Evolutionary conservation across 2,888 invertebrate species (phyloP), one percentile per base, ranked within the genome.

Genomic region (Melipona beecheii): DNA sequence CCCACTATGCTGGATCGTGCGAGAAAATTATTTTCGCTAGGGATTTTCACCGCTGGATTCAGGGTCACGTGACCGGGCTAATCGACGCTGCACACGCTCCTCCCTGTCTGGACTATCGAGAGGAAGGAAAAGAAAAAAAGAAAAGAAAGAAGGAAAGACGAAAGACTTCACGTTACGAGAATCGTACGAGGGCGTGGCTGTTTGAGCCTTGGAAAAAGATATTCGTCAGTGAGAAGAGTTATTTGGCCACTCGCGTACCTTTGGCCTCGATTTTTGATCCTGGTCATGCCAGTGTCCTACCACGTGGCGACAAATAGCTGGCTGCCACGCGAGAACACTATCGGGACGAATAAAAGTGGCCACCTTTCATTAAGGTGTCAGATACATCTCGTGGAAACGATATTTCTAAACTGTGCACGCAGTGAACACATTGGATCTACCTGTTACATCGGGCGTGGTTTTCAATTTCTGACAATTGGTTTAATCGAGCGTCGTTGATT

Each of bases 321-420:
- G 31, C 36, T 36, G 68, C 75, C 82, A 78, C 78, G 84, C 78
- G 75, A 84, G 58, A 82, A 62, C 58, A 54, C 75, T 75, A 78
- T 82, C 62, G 72, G 71, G 24, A 56, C 43, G 71, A 27, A 74
- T 77, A 58, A 65, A 74, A 31, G 36, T 27, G 70, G 69, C 36
- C 31, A 74, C 52, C 78, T 73, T 69, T 76, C 80, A 58, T 81
- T 74, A 78, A 43, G 21, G 21, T 36, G 13, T 36, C 24, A n/a
- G 50, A 65, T 24, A 54, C 65, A 70, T 70, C 36, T 62, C 31
- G 49, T 19, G 13, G 31, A 19, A 49, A 58, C 60, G 27, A 71
- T n/a, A 43, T 66, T 66, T 66, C 6, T 70, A 13, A 6, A 21
- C 31, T 21, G 21, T 17, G 9, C 19, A 1, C 24, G 1, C 27